These are phyloP conservation scores for Microhierax caerulescens DNA, from an alignment of 2,797 vertebrate genomes.

Conservation along the genomic window DNA sequence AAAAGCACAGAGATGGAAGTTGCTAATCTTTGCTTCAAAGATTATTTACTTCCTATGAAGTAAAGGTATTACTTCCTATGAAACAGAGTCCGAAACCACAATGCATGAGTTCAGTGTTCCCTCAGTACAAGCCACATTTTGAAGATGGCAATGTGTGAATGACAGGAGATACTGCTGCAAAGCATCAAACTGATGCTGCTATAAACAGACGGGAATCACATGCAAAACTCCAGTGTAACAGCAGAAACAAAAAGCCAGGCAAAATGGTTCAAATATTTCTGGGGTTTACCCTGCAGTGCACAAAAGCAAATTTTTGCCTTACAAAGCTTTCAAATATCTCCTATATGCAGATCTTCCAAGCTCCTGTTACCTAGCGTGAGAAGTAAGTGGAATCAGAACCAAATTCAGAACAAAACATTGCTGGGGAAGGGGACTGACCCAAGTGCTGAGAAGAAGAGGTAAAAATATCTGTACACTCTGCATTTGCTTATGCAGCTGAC, in stretches of 20 bases:
- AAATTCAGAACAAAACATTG: background rate
- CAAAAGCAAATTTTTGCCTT: background rate
- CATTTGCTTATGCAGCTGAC: background rate
- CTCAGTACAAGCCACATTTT: background rate
- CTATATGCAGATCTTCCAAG: background rate
- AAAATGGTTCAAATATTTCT: background rate
- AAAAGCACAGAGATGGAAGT: background rate
- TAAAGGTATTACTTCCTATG: background rate
- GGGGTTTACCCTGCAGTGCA: background rate
- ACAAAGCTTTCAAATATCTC: conserved; percentile 10
- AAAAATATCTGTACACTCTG: background rate
- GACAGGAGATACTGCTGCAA: background rate
- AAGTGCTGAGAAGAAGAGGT: background rate
- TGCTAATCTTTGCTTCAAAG: background rate
- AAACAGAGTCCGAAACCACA: background rate
- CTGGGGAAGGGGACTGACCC: background rate
- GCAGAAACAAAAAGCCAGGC: background rate
- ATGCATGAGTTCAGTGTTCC: background rate
- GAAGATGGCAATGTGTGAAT: background rate
- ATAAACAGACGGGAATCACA: background rate
- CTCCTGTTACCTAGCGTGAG: background rate
- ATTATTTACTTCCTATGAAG: too few relatives aligned
- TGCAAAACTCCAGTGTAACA: background rate
- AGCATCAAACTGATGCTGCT: background rate
- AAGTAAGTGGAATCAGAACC: conserved; percentile 6